Conservation (phyloP, 2,888 invertebrate genomes). For the Tenodera sinensis region DNA sequence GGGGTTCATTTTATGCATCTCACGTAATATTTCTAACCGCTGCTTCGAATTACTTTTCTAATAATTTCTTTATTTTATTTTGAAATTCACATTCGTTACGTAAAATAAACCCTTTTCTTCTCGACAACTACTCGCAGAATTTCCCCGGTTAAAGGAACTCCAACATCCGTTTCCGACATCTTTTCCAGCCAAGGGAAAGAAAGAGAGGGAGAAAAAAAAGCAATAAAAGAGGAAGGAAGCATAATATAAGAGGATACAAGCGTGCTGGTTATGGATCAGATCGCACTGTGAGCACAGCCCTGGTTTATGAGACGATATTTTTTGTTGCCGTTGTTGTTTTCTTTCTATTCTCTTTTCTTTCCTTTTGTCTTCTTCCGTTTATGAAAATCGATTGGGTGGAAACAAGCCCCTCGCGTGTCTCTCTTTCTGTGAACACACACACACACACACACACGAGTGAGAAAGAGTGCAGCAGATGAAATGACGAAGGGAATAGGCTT, state of each 20-base stretch:
- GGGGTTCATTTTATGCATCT: no score
- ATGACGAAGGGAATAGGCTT: neutral
- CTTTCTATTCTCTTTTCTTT: neutral
- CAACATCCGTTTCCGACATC: neutral
- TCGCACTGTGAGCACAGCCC: neutral
- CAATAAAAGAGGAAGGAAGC: neutral
- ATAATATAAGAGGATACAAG: neutral
- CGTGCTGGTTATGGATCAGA: neutral
- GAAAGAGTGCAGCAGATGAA: neutral
- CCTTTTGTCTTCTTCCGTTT: neutral
- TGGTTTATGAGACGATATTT: neutral
- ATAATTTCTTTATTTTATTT: neutral
- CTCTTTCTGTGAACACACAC: neutral
- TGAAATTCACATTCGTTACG: neutral
- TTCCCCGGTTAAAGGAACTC: neutral
- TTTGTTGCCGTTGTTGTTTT: neutral
- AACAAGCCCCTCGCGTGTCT: neutral
- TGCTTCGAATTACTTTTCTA: neutral
- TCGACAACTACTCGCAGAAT: neutral
- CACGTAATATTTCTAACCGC: neutral
- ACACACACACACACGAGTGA: neutral
- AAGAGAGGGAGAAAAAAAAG: neutral
- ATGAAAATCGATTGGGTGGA: constrained; percentile 10
- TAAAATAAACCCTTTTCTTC: neutral
- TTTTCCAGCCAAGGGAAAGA: neutral